Evolutionary conservation across 2,888 invertebrate species (phyloP).

Genomic region (Sisyra nigra): DNA sequence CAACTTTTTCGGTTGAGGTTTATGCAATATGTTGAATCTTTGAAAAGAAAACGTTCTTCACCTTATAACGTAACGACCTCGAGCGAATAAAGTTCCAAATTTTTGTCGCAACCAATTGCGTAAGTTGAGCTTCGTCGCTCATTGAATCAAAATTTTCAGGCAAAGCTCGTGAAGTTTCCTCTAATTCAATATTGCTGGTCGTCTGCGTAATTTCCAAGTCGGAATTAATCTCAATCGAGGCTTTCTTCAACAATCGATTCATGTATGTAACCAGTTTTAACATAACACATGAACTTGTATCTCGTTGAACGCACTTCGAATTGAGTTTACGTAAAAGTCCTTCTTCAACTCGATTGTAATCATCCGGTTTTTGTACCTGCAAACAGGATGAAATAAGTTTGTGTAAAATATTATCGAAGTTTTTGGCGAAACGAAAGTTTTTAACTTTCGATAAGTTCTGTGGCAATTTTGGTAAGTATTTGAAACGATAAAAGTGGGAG

Average conservation of each 20-base stretch:
- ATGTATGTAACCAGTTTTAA: constrained; percentile 68
- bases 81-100: constrained; percentile 60
- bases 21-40: too few species aligned
- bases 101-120: constrained; percentile 54
- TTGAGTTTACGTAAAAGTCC: constrained; percentile 58
- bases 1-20: too few species aligned
- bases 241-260: constrained; percentile 64
- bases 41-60: constrained; percentile 16
- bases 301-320: constrained; percentile 58
- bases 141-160: constrained; percentile 21
- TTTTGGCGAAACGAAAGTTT: constrained; percentile 22
- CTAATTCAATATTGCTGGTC: constrained; percentile 24
- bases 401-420: neutral
- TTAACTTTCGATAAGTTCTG: constrained; percentile 24
- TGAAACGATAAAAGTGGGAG: too few species aligned
- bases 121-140: constrained; percentile 36
- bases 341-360: constrained; percentile 39
- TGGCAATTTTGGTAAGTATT: constrained; percentile 2
- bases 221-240: constrained; percentile 59
- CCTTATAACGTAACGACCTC: constrained; percentile 59
- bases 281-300: constrained; percentile 69
- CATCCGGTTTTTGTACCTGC: constrained; percentile 27
- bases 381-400: constrained; percentile 5
- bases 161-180: constrained; percentile 22
- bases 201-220: constrained; percentile 61